A percentile compares a stretch with the other conserved stretches of the same genome.
Conservation (phyloP, 2,797 vertebrate genomes). For the Otolemur crassicaudatus region DNA sequence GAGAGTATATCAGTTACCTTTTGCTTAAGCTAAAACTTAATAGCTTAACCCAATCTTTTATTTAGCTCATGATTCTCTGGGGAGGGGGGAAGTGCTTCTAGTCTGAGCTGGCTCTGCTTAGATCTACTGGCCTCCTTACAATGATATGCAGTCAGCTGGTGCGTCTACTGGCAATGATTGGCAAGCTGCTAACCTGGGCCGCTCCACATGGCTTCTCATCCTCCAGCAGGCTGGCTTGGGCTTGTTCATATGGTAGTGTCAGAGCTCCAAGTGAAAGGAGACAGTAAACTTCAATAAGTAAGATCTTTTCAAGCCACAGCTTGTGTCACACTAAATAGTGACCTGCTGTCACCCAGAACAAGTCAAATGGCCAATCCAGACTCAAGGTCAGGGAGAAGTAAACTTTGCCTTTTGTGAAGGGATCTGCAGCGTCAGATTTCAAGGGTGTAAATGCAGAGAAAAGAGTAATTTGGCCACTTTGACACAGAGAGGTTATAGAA, state of each 20-base stretch:
- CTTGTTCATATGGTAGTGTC: background rate
- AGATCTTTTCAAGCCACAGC: background rate
- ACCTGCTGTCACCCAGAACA: background rate
- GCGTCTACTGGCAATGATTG: background rate
- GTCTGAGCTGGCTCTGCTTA: background rate
- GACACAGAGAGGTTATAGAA: background rate
- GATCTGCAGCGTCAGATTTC: background rate
- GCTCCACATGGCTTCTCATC: background rate
- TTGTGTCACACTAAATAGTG: background rate
- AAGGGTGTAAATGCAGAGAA: constrained; percentile 1
- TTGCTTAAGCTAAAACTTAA: background rate
- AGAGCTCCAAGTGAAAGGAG: background rate
- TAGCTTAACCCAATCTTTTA: background rate
- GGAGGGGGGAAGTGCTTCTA: background rate
- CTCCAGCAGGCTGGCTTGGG: background rate
- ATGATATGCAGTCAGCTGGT: no score
- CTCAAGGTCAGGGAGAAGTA: background rate
- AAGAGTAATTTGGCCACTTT: background rate
- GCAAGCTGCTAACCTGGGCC: background rate
- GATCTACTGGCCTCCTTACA: background rate
- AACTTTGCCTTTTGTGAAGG: background rate
- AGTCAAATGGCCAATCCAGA: background rate
- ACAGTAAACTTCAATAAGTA: background rate
- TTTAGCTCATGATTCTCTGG: background rate
- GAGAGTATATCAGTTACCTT: background rate